A percentile compares a stretch with the other conserved stretches of the same genome.
Conservation (phyloP, 2,113 vertebrate genomes). For the Nicator chloris region DNA sequence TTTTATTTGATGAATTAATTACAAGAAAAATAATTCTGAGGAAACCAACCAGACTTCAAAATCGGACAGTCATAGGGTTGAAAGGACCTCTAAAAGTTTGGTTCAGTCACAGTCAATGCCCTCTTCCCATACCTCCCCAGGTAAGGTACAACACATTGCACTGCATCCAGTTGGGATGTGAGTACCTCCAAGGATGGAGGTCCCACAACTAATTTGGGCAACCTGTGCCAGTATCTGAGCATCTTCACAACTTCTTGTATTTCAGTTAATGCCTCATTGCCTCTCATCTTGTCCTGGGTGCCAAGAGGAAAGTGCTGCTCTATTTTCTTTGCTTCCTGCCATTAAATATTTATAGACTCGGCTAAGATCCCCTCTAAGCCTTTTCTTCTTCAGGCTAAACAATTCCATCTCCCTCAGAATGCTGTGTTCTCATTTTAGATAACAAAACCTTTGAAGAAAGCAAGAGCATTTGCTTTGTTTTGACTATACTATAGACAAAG, state of each 20-base stretch:
- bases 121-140: not conserved
- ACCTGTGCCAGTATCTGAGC: not conserved
- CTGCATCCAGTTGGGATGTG: not conserved
- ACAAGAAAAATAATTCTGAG: not conserved
- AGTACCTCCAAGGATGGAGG: not conserved
- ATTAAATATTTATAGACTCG: not conserved
- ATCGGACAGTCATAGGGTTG: fast-evolving
- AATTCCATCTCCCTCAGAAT: not conserved
- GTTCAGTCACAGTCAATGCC: fast-evolving
- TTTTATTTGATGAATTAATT: not conserved
- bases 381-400: not conserved
- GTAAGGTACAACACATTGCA: not conserved
- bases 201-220: not conserved
- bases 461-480: not conserved
- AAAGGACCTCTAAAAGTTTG: not conserved
- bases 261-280: not conserved
- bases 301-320: not conserved
- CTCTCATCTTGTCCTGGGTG: not conserved
- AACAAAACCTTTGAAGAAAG: not conserved
- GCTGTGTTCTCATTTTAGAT: not conserved
- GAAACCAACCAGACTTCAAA: not conserved
- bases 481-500: not conserved
- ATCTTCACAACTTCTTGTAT: not conserved
- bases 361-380: not conserved
- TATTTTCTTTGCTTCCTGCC: not conserved